A percentile compares a stretch with the other conserved stretches of the same genome.
Conservation (phyloP, 2,113 vertebrate species). For the Alethe diademata region DNA sequence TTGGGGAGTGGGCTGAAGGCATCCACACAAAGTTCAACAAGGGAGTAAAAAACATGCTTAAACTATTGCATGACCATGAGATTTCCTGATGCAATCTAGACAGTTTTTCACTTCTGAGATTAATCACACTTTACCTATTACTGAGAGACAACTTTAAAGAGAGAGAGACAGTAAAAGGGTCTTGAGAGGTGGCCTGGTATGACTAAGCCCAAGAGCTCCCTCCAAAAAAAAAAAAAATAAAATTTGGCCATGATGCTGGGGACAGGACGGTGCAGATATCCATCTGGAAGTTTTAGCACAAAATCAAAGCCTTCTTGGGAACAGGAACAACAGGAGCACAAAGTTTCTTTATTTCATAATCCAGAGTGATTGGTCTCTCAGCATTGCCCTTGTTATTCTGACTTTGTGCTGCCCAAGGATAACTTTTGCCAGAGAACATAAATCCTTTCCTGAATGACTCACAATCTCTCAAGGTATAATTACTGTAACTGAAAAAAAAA, state of each 20-base stretch:
- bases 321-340: background rate
- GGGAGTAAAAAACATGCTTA: background rate
- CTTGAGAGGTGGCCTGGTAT: background rate
- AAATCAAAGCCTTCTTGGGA: background rate
- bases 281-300: background rate
- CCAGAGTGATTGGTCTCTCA: accelerated
- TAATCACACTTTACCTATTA: background rate
- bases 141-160: background rate
- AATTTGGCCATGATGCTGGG: background rate
- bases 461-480: background rate
- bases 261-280: background rate
- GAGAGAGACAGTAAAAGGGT: background rate
- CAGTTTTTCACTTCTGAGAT: background rate
- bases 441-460: background rate
- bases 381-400: background rate
- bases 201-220: background rate
- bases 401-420: background rate
- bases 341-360: background rate
- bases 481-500: background rate
- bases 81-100: background rate
- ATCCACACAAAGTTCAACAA: background rate
- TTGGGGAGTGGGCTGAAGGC: background rate
- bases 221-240: background rate
- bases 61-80: background rate
- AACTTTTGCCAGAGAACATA: background rate